Base-by-base conservation (phyloP, 2,888 invertebrate genomes). In the Junonia oenone region DNA sequence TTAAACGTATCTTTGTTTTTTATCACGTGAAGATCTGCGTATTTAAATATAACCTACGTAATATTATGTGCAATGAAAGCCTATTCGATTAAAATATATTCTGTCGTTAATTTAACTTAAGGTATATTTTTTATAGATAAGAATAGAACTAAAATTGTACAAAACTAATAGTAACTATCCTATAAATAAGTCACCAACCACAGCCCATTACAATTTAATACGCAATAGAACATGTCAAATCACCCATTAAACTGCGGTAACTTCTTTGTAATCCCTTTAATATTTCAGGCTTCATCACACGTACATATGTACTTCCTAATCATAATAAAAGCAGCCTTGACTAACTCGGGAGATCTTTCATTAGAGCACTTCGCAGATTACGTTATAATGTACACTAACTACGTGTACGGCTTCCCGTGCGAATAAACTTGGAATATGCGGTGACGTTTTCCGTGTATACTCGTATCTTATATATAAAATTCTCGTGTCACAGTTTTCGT, bases 291-390 rank as follows among this genome's bases (percentile, higher is more conserved):
- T 19, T 19, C 11, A 17, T 40, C 15, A 19, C 19, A 11, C 1
- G 11, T 40, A 9, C 17, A 40, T 13, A 45, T 27, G 46, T 31
- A 40, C 38, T 19, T 19, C 38, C 38, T 40, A 40, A 40, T 40
- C 38, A 40, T 40, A 38, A 38, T 38, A 40, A 40, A 40, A 40
- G 38, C 38, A 19, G 19, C 38, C 38, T 40, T 40, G 38, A 40
- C 38, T 40, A 40, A 47, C 15, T 14, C n/a, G 31, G n/a, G 31
- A 47, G 26, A 31, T 19, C 31, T 17, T 31, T 31, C 15, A 31
- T 47, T 33, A 33, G 29, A 46, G 31, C 46, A 47, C 31, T 47
- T 33, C 33, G 46, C 33, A 33, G 17, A 33, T 47, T 47, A 47
- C n/a, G 31, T 47, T 19, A 19, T 47, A 17, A 47, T 46, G 31